Base-by-base conservation (phyloP, 2,797 vertebrate genomes). In the Sardinella longiceps region DNA sequence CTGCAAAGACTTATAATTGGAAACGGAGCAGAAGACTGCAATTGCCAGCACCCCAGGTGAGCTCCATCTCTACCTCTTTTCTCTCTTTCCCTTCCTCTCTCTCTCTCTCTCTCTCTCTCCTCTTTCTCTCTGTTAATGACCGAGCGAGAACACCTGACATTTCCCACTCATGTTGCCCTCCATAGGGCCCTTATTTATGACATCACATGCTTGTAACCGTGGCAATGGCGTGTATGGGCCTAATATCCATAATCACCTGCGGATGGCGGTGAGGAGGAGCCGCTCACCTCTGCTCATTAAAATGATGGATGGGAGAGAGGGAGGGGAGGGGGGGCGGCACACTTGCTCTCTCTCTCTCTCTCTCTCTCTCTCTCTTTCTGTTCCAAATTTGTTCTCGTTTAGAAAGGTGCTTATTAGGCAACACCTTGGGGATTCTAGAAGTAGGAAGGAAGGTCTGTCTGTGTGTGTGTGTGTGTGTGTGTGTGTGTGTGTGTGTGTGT, bases 301-400 rank as follows among this genome's bases (percentile, higher is more conserved):
- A 93, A 94, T 97, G 97, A 98, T 96, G 95, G 96, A 97, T 98
- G 94, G 93, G 93, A 93, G 93, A 37, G 90, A 92, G 90, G 92
- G 91, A 95, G 94, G 92, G 94, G 95, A 93, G 90, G 93, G 63
- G 70, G 18, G 1, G 60, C 11, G 5, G 85, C 1, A 48, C 7
- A 48, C 10, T 23, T 0, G 2, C 56, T 58, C 53, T n/a, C n/a
- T n/a, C n/a, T n/a, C n/a, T n/a, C n/a, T n/a, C n/a, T n/a, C n/a
- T 56, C 6, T 63, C 7, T 63, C 58, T 63, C 25, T 18, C 93
- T 94, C 91, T 93, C 91, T 90, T 86, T 91, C 93, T 93, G 87
- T 90, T 94, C 90, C 89, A 94, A 92, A 95, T 95, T 93, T 95
- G 94, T 95, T 94, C 92, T 91, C 91, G 90, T 94, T 95, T 92